Conservation (phyloP, 1,140 invertebrate genomes). For the Brachionus sp. region DNA sequence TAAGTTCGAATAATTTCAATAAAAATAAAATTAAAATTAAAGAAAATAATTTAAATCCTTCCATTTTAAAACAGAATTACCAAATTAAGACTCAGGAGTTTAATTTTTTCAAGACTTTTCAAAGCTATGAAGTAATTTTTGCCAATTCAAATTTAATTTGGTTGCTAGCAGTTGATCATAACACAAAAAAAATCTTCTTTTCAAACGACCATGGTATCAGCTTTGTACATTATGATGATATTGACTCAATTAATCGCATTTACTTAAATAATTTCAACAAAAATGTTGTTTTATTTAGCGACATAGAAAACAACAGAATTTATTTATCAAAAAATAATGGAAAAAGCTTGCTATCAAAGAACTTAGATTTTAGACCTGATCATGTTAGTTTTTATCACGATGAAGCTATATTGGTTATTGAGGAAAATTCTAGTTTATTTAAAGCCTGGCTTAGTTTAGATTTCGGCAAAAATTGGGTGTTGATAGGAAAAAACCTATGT, state of each 20-base stretch:
- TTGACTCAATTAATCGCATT: background rate
- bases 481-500: background rate
- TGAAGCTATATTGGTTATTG: background rate
- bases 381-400: background rate
- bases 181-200: background rate
- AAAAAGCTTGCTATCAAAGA: background rate
- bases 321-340: conserved; percentile 21
- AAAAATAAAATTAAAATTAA: background rate
- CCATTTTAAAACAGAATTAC: background rate
- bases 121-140: background rate
- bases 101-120: background rate
- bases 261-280: background rate
- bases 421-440: background rate
- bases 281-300: background rate
- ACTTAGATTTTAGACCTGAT: background rate
- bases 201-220: background rate
- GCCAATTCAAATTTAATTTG: background rate
- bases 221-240: background rate
- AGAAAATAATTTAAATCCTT: conserved; percentile 18
- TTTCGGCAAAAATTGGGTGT: background rate
- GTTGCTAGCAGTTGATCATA: background rate
- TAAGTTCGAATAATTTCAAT: background rate
- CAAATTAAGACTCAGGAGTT: background rate
- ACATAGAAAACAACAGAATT: background rate
- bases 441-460: background rate